Conservation (phyloP, 2,797 vertebrate genomes). For the Sebastes paucispinis region DNA sequence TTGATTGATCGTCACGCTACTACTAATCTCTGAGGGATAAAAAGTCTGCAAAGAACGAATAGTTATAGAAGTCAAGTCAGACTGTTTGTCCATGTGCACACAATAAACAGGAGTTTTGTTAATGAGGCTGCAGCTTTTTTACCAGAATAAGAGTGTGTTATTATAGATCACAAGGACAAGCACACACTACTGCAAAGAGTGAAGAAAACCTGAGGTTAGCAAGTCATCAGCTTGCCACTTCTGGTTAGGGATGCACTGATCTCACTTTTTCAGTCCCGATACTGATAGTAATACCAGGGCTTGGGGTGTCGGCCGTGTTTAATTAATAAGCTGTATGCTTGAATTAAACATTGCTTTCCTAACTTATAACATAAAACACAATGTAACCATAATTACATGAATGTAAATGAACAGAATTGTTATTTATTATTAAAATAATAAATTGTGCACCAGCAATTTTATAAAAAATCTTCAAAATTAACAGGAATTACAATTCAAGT, state of each 20-base stretch:
- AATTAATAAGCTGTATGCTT: too few species aligned
- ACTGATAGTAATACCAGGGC: too few species aligned
- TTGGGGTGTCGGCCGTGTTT: too few species aligned
- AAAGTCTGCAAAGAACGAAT: constrained; percentile 30
- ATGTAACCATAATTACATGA: too few species aligned
- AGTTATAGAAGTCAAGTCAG: constrained; percentile 11
- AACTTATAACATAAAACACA: too few species aligned
- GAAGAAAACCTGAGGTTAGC: background rate
- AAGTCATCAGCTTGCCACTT: constrained; percentile 12
- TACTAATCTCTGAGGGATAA: constrained; percentile 42
- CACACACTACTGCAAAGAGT: background rate
- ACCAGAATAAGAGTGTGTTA: background rate
- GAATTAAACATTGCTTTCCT: too few species aligned
- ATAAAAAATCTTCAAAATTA: too few species aligned
- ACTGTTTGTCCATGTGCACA: background rate
- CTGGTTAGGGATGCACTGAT: background rate
- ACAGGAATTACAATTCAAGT: too few species aligned
- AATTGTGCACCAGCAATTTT: too few species aligned
- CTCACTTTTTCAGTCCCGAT: too few species aligned
- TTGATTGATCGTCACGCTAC: constrained; percentile 60
- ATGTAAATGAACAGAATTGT: too few species aligned
- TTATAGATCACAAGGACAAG: background rate
- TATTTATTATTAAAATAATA: too few species aligned
- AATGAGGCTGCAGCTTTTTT: background rate
- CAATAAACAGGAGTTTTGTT: background rate